phyloP scores from a whole-genome alignment of 1,140 invertebrate species.

The honey bee (Apis mellifera) region DNA sequence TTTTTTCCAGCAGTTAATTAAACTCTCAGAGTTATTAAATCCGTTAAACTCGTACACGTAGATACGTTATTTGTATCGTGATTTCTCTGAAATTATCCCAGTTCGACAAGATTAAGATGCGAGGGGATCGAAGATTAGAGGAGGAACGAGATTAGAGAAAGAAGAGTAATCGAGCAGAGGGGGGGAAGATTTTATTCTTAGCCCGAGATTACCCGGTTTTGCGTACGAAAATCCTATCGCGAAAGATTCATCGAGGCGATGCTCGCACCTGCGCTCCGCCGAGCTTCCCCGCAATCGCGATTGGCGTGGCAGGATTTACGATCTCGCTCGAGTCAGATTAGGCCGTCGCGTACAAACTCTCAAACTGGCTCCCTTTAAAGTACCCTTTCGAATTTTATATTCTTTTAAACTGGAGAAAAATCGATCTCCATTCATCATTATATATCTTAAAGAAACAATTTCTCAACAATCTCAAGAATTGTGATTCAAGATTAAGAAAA shows the following conservation, averaged over 20 bases:
- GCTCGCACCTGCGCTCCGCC: conserved; percentile 59
- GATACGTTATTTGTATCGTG: conserved; percentile 37
- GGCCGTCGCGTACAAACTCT: conserved; percentile 50
- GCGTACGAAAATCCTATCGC: conserved; percentile 58
- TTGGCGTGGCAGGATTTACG: conserved; percentile 68
- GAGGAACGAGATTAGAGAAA: conserved; percentile 28
- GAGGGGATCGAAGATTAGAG: background rate
- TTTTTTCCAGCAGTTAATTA: conserved; percentile 75
- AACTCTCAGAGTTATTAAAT: conserved; percentile 79
- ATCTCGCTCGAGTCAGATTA: conserved; percentile 63
- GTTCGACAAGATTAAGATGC: background rate
- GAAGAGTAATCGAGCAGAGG: conserved; percentile 11
- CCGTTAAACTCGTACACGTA: conserved; percentile 74
- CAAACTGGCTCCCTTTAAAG: conserved; percentile 59
- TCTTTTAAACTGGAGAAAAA: too few relatives aligned
- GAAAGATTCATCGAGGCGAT: conserved; percentile 66
- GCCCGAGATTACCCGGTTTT: conserved; percentile 55
- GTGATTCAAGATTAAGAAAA: too few relatives aligned
- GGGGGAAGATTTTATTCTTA: conserved; percentile 55
- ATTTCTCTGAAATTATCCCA: too few relatives aligned
- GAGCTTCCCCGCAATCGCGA: conserved; percentile 55
- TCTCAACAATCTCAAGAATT: too few relatives aligned
- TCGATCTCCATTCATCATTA: too few relatives aligned
- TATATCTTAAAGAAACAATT: too few relatives aligned
- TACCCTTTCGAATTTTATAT: background rate